These are phyloP conservation scores for Drosophila barbarae DNA, from an alignment of 2,888 invertebrate genomes.

Conservation along the genomic window DNA sequence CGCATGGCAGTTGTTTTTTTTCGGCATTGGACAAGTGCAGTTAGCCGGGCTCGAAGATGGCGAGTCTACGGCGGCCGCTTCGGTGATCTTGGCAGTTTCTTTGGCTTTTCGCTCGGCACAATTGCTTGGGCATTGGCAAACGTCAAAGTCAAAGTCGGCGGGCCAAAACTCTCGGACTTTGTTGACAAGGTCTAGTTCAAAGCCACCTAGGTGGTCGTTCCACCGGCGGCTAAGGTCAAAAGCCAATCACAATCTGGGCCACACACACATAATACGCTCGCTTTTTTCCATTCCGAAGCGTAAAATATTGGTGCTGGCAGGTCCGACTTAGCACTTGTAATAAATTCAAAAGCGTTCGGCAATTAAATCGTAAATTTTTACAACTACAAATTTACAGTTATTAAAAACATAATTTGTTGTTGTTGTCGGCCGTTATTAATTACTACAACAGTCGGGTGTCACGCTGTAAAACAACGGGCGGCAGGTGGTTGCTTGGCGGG, in stretches of 20 bases:
- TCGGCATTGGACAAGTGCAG: constrained; percentile 49
- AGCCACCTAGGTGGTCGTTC: constrained; percentile 49
- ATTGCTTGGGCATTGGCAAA: constrained; percentile 41
- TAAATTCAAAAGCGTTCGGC: constrained; percentile 66
- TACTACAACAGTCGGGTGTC: constrained; percentile 73
- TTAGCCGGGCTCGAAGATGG: constrained; percentile 25
- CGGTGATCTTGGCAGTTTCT: constrained; percentile 40
- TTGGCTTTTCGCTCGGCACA: constrained; percentile 32
- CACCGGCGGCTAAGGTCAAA: constrained; percentile 43
- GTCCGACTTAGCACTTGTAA: constrained; percentile 64
- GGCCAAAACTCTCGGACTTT: constrained; percentile 6
- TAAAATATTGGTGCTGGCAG: constrained; percentile 25
- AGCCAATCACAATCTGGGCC: constrained; percentile 27
- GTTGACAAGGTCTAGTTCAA: constrained; percentile 56
- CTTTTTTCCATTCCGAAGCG: constrained; percentile 8
- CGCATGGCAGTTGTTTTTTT: constrained; percentile 23
- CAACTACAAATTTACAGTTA: constrained; percentile 76
- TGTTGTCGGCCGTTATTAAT: constrained; percentile 69
- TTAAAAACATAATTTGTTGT: constrained; percentile 73
- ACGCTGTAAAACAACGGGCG: constrained; percentile 58
- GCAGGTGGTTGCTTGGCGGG: constrained; percentile 8
- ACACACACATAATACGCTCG: constrained; percentile 18
- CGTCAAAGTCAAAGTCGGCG: constrained; percentile 35
- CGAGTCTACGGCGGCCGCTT: constrained; percentile 12
- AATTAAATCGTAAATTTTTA: constrained; percentile 74